These are phyloP conservation scores for Belgica antarctica DNA, from an alignment of 2,888 invertebrate species.

Conservation along the genomic window DNA sequence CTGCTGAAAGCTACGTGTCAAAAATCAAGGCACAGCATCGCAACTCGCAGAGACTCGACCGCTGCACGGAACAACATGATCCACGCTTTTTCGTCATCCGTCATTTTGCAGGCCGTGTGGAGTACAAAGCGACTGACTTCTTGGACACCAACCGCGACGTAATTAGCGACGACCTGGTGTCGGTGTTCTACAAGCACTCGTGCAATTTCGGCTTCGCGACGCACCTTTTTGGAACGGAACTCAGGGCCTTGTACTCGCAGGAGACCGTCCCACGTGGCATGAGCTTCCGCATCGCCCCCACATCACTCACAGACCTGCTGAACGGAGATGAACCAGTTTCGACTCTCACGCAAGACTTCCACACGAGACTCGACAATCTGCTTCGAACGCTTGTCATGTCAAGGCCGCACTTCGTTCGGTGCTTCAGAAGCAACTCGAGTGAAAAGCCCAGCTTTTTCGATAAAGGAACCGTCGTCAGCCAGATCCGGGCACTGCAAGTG, in stretches of 20 bases:
- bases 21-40: conserved; percentile 79
- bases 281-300: conserved; percentile 85
- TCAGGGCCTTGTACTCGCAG: conserved; percentile 75
- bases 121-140: conserved; percentile 87
- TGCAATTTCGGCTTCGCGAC: conserved; percentile 97
- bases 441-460: conserved; percentile 84
- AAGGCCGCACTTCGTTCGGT: conserved; percentile 90
- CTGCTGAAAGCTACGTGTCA: conserved; percentile 75
- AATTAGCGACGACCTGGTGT: conserved; percentile 86
- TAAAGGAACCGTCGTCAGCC: conserved; percentile 76
- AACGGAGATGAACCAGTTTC: conserved; percentile 84
- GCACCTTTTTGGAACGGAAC: conserved; percentile 89
- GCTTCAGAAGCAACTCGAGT: conserved; percentile 80
- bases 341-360: conserved; percentile 92
- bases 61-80: conserved; percentile 73
- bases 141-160: conserved; percentile 89
- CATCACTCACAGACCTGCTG: conserved; percentile 76
- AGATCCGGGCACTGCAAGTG: conserved; percentile 86
- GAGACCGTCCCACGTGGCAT: conserved; percentile 74
- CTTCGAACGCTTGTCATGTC: conserved; percentile 88
- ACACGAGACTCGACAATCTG: conserved; percentile 87
- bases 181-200: conserved; percentile 86
- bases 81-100: conserved; percentile 83
- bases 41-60: conserved; percentile 74
- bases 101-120: conserved; percentile 82